Evolutionary conservation across 2,113 vertebrate species (phyloP).

Genomic region (Sterrhoptilus dennistouni): DNA sequence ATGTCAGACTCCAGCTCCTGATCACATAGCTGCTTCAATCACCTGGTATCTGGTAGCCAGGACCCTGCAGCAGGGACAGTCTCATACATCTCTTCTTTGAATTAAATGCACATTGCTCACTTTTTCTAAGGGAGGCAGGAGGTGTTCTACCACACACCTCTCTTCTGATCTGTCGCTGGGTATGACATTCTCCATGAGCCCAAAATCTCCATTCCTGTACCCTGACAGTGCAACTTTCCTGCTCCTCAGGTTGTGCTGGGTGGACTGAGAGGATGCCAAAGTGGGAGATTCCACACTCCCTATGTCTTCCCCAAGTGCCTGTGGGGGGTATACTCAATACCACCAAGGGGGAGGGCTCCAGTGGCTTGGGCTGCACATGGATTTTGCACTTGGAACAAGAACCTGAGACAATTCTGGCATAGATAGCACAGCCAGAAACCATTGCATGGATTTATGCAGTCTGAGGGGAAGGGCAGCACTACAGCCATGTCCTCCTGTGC

Average conservation of each 20-base stretch:
- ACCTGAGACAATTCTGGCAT: background rate
- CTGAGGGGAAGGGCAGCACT: background rate
- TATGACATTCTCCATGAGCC: background rate
- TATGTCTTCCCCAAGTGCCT: rapidly evolving
- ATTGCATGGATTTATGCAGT: background rate
- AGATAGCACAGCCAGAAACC: background rate
- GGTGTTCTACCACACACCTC: background rate
- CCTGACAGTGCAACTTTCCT: background rate
- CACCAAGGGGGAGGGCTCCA: rapidly evolving
- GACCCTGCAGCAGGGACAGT: background rate
- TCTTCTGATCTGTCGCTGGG: background rate
- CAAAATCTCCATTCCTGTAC: background rate
- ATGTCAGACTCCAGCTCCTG: background rate
- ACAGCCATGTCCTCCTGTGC: background rate
- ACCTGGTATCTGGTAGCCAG: background rate
- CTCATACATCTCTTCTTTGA: background rate
- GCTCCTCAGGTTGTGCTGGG: rapidly evolving
- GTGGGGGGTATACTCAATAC: rapidly evolving
- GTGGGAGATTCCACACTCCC: background rate
- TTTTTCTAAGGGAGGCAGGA: background rate
- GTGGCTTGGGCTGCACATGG: rapidly evolving
- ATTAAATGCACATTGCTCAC: background rate
- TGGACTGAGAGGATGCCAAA: rapidly evolving
- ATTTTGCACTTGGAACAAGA: background rate
- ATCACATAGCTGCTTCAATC: constrained; percentile 10